Percentiles rank a stretch among this genome's conserved stretches.
Evolutionary conservation across 2,888 invertebrate genomes (phyloP).

Genomic region (Polydrusus tereticollis): DNA sequence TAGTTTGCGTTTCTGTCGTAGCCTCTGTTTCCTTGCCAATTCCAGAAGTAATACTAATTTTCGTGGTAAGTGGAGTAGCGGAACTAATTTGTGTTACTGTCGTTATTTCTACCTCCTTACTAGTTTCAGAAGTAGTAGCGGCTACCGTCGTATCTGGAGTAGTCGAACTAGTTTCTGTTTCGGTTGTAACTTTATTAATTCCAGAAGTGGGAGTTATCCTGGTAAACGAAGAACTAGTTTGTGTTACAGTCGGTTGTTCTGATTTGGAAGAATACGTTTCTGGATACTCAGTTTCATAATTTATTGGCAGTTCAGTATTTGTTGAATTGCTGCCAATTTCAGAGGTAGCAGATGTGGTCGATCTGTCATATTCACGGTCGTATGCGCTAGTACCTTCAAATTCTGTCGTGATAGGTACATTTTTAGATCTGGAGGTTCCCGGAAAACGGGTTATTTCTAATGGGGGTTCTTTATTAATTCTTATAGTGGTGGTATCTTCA

Average conservation of each 20-base stretch:
- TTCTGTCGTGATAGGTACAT: not conserved
- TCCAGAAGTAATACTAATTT: too few species aligned
- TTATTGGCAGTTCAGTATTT: not conserved
- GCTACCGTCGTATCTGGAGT: not conserved
- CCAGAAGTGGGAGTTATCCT: too few species aligned
- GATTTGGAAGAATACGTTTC: not conserved
- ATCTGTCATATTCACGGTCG: not conserved
- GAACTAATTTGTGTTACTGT: not conserved
- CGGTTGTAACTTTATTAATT: too few species aligned
- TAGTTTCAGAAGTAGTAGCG: not conserved
- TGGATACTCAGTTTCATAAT: not conserved
- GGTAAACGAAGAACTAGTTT: too few species aligned
- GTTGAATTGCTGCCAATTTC: not conserved
- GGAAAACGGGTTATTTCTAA: not conserved
- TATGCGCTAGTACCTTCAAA: not conserved
- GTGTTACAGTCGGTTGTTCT: not conserved
- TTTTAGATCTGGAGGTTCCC: not conserved
- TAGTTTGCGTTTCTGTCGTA: too few species aligned
- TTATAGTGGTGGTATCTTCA: not conserved
- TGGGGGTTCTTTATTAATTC: not conserved
- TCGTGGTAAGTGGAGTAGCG: too few species aligned
- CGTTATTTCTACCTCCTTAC: not conserved
- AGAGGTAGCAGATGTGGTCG: not conserved
- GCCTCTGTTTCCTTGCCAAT: too few species aligned
- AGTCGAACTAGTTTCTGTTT: slow-evolving; percentile 5